Evolutionary conservation across 2,888 invertebrate species (phyloP).

Genomic region (Hirudinaria manillensis): DNA sequence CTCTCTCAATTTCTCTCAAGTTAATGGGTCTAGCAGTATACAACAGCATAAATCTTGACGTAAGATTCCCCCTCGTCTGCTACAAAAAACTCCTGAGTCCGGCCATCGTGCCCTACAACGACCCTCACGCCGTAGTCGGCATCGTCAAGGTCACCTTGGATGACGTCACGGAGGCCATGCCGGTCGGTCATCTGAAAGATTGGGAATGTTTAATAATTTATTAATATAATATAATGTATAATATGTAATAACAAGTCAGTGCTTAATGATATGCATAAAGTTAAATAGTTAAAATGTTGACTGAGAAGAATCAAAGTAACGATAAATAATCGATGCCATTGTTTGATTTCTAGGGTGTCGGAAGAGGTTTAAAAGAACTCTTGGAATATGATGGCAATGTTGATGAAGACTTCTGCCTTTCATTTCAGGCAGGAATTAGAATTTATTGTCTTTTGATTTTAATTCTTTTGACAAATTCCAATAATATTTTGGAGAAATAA

Average conservation of each 20-base stretch:
- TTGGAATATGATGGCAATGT: constrained; percentile 62
- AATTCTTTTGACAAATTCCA: neutral
- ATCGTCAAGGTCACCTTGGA: constrained; percentile 54
- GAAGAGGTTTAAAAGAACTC: constrained; percentile 59
- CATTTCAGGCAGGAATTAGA: constrained; percentile 59
- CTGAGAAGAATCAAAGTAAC: neutral
- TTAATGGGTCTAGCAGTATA: constrained; percentile 64
- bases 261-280: neutral
- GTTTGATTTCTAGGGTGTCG: constrained; percentile 56
- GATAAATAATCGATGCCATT: neutral
- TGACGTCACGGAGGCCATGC: constrained; percentile 60
- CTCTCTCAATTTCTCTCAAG: no score
- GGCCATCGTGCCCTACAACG: constrained; percentile 60
- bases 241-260: no score
- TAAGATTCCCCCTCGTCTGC: constrained; percentile 61
- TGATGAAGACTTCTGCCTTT: constrained; percentile 62
- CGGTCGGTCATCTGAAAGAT: constrained; percentile 53
- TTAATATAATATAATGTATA: no score
- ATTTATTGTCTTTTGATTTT: constrained; percentile 13
- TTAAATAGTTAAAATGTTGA: neutral
- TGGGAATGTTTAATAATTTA: neutral
- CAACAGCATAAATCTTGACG: constrained; percentile 62
- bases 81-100: constrained; percentile 62
- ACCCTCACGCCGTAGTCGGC: constrained; percentile 52
- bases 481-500: constrained; percentile 2